Conservation (phyloP, 30 jellyfish, hydroid and myxozoan genomes). For the Cassiopea xamachana region DNA sequence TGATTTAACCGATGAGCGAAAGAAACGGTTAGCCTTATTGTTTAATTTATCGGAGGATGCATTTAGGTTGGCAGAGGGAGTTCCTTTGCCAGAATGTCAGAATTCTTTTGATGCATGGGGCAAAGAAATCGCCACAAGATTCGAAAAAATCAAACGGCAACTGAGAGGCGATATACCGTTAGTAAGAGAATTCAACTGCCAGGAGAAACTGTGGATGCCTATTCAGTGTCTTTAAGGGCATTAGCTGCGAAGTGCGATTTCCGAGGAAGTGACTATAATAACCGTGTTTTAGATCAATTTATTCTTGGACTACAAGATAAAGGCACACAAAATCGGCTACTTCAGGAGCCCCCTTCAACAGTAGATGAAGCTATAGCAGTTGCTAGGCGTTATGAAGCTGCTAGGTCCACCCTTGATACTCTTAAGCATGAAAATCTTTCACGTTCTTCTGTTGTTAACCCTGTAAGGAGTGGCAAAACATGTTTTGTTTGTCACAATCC, state of each 20-base stretch:
- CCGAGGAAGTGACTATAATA: constrained; percentile 15
- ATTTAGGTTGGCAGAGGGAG: constrained; percentile 32
- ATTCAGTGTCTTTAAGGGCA: constrained; percentile 24
- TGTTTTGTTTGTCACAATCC: constrained; percentile 19
- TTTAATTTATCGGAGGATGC: constrained; percentile 47
- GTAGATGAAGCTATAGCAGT: constrained; percentile 25
- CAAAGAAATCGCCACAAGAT: background rate
- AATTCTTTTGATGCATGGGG: constrained; percentile 9
- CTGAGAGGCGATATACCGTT: constrained; percentile 29
- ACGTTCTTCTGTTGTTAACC: background rate
- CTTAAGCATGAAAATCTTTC: background rate
- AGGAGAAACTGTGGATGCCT: constrained; percentile 51
- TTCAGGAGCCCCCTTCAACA: constrained; percentile 50
- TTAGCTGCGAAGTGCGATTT: constrained; percentile 29
- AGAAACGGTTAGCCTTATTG: constrained; percentile 41
- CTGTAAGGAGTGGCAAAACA: background rate
- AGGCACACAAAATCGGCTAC: constrained; percentile 22
- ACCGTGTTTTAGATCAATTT: constrained; percentile 17
- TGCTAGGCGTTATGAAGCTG: constrained; percentile 55
- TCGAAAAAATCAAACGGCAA: constrained; percentile 37
- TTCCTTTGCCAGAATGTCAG: constrained; percentile 17
- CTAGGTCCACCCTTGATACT: constrained; percentile 1
- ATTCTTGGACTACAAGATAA: constrained; percentile 28
- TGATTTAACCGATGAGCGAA: constrained; percentile 13
- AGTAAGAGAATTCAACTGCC: constrained; percentile 1